Percentiles rank a stretch among this genome's conserved stretches.
Evolutionary conservation across 2,888 invertebrate genomes (phyloP).

Genomic region (Scelioninae gen. 1): DNA sequence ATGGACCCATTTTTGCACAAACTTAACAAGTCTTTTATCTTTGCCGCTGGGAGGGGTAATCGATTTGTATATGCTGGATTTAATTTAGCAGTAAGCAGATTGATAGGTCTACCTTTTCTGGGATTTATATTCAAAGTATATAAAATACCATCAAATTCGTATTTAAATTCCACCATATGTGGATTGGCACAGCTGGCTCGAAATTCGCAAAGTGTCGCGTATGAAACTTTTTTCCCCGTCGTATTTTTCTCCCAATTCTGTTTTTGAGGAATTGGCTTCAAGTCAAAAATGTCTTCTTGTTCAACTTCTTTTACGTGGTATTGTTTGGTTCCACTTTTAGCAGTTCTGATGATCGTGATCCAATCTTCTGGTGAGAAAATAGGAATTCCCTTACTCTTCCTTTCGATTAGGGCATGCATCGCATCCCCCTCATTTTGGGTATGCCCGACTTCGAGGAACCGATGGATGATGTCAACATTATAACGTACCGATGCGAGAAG

Average conservation of each 20-base stretch:
- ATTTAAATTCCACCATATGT: conserved; percentile 17
- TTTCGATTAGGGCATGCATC: conserved; percentile 73
- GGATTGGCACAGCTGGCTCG: not conserved
- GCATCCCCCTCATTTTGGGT: conserved; percentile 74
- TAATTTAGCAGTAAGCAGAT: conserved; percentile 10
- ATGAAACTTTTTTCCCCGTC: not conserved
- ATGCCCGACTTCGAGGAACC: conserved; percentile 74
- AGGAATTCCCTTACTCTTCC: conserved; percentile 50
- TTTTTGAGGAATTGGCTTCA: conserved; percentile 40
- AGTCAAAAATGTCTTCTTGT: conserved; percentile 52
- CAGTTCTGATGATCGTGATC: conserved; percentile 39
- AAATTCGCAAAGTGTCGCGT: conserved; percentile 20
- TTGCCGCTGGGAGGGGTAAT: conserved; percentile 21
- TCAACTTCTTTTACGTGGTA: conserved; percentile 38
- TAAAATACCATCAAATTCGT: conserved; percentile 16
- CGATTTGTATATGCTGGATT: conserved; percentile 8
- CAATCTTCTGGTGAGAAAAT: conserved; percentile 67
- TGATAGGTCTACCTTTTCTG: conserved; percentile 24
- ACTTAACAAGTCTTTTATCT: conserved; percentile 27
- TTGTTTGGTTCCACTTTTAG: conserved; percentile 20
- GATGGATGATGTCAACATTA: conserved; percentile 72
- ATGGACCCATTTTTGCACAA: conserved; percentile 34
- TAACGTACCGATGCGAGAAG: conserved; percentile 67
- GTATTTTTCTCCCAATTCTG: conserved; percentile 57
- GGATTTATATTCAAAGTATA: not conserved